Percentiles rank a stretch among this genome's conserved stretches.
Conservation (phyloP, 2,797 vertebrate genomes). For the Acomys russatus region DNA sequence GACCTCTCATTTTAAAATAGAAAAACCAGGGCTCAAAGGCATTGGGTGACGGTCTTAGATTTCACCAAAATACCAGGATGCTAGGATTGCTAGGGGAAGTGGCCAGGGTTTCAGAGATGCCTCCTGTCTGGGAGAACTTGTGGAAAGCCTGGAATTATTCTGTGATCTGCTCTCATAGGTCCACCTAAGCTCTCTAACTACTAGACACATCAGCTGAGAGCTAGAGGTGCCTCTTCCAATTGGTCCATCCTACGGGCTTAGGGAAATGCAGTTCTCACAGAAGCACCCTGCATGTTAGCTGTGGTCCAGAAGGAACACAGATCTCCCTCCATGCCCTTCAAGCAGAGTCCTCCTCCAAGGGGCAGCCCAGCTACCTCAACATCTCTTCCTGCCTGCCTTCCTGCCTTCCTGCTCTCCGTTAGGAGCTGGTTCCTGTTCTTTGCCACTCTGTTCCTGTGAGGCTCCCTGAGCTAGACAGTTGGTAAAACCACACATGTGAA, state of each 20-base stretch:
- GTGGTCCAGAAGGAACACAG: neutral
- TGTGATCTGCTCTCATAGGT: neutral
- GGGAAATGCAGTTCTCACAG: neutral
- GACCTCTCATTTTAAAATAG: neutral
- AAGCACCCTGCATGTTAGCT: neutral
- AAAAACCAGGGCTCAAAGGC: conserved; percentile 13
- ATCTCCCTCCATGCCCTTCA: neutral
- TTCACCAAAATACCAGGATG: neutral
- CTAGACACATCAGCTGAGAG: neutral
- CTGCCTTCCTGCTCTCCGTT: conserved; percentile 1
- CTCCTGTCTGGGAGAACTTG: neutral
- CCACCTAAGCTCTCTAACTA: neutral
- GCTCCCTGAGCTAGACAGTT: conserved; percentile 84
- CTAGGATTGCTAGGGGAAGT: neutral
- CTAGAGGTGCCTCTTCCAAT: neutral
- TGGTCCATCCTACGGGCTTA: neutral
- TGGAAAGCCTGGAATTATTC: neutral
- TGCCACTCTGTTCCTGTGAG: conserved; percentile 71
- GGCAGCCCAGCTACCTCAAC: neutral
- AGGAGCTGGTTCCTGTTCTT: conserved; percentile 46
- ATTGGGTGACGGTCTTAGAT: neutral
- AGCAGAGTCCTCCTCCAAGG: neutral
- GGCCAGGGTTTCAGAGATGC: too few species aligned
- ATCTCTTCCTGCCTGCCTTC: accelerated
- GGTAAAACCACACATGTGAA: conserved; percentile 88